A percentile compares a stretch with the other conserved stretches of the same genome.
Evolutionary conservation across 2,797 vertebrate species (phyloP).

Genomic region (Acropternis orthonyx): DNA sequence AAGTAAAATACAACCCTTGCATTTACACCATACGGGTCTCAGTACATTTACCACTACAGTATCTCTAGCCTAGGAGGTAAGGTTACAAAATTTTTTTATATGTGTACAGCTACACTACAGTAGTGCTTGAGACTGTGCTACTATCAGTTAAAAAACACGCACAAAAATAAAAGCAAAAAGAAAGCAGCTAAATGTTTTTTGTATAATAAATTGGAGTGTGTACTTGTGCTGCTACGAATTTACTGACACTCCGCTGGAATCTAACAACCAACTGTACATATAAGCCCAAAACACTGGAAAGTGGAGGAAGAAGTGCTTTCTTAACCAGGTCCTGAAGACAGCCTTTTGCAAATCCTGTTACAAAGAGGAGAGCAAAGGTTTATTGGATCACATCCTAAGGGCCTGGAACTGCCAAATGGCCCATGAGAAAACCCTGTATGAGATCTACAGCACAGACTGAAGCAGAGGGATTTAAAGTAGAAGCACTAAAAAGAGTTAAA

Average conservation of each 20-base stretch:
- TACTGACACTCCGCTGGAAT: background rate
- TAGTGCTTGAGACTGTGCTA: background rate
- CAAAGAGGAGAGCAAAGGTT: background rate
- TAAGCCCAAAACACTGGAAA: background rate
- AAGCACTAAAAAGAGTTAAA: background rate
- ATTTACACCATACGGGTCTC: background rate
- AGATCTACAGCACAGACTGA: background rate
- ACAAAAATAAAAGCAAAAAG: background rate
- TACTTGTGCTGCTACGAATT: background rate
- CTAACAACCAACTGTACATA: rapidly evolving
- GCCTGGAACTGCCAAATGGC: background rate
- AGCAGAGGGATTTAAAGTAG: background rate
- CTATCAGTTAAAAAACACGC: background rate
- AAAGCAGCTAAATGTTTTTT: background rate
- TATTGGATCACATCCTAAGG: background rate
- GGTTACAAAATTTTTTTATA: background rate
- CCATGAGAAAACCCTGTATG: background rate
- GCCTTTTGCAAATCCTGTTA: background rate
- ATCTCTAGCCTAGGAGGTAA: background rate
- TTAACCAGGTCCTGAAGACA: background rate
- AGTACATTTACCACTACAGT: background rate
- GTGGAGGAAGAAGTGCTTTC: background rate
- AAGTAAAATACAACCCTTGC: background rate
- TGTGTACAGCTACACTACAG: background rate
- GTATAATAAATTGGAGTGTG: rapidly evolving